These are phyloP conservation scores for Oryzias curvinotus DNA, from an alignment of 2,113 vertebrate species.

Conservation along the genomic window DNA sequence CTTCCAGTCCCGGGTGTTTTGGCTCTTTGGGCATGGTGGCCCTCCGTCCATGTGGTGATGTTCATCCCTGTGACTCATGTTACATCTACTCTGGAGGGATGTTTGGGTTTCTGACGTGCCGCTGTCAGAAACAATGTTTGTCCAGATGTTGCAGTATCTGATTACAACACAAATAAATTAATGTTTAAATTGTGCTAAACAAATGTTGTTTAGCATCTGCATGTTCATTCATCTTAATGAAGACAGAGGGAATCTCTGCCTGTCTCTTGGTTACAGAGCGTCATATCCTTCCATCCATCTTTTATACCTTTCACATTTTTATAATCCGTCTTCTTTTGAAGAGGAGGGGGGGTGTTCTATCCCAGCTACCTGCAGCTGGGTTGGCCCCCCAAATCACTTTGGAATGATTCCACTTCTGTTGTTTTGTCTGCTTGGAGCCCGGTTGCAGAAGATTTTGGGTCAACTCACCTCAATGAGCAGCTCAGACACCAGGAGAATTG, in stretches of 20 bases:
- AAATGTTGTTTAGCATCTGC: slow-evolving; percentile 64
- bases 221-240: slow-evolving; percentile 55
- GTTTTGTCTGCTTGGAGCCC: slow-evolving; percentile 10
- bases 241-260: slow-evolving; percentile 56
- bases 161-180: slow-evolving; percentile 42
- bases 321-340: no score
- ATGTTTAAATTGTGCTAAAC: slow-evolving; percentile 38
- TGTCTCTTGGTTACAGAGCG: slow-evolving; percentile 8
- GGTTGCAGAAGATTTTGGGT: slow-evolving; percentile 19
- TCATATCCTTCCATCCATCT: no score
- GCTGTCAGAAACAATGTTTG: slow-evolving; percentile 54
- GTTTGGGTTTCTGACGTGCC: slow-evolving; percentile 4
- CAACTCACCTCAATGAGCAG: slow-evolving; percentile 27
- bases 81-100: no score
- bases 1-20: no score
- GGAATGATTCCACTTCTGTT: slow-evolving; percentile 32
- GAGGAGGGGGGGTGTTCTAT: background rate
- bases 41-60: no score
- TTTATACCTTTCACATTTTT: no score
- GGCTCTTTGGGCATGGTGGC: no score
- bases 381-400: background rate
- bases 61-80: no score
- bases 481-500: slow-evolving; percentile 2
- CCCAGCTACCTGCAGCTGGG: no score
- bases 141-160: slow-evolving; percentile 20